These are phyloP conservation scores for Drosophila helvetica DNA, from an alignment of 2,888 invertebrate genomes.

Conservation along the genomic window DNA sequence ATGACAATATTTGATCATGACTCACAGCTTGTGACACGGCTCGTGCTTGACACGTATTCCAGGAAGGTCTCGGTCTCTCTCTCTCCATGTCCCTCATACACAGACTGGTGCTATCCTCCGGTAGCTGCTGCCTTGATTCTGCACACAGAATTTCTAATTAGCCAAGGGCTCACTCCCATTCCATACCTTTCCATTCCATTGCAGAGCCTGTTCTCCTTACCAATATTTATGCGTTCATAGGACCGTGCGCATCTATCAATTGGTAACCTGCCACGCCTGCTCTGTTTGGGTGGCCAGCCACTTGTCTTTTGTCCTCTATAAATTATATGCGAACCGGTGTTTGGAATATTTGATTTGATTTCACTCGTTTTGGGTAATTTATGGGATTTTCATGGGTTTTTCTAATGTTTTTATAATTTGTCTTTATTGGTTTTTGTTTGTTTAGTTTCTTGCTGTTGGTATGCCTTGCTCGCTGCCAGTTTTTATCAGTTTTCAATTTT, in stretches of 20 bases:
- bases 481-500: background rate
- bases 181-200: background rate
- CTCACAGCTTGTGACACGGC: conserved; percentile 61
- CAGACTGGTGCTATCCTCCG: conserved; percentile 11
- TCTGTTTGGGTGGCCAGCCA: conserved; percentile 54
- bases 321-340: conserved; percentile 62
- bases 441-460: conserved; percentile 31
- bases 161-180: conserved; percentile 24
- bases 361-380: conserved; percentile 24
- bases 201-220: conserved; percentile 2
- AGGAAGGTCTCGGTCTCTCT: conserved; percentile 46
- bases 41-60: conserved; percentile 77
- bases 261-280: conserved; percentile 53
- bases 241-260: conserved; percentile 64
- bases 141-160: conserved; percentile 73
- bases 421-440: conserved; percentile 45
- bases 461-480: conserved; percentile 38
- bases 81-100: background rate
- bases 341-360: conserved; percentile 60
- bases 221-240: conserved; percentile 71
- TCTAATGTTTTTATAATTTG: conserved; percentile 49
- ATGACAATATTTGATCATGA: conserved; percentile 70
- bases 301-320: conserved; percentile 67
- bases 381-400: conserved; percentile 25
- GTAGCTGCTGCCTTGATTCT: conserved; percentile 45